Conservation (phyloP, 1,140 invertebrate genomes). For the Drosophila virilis region DNA sequence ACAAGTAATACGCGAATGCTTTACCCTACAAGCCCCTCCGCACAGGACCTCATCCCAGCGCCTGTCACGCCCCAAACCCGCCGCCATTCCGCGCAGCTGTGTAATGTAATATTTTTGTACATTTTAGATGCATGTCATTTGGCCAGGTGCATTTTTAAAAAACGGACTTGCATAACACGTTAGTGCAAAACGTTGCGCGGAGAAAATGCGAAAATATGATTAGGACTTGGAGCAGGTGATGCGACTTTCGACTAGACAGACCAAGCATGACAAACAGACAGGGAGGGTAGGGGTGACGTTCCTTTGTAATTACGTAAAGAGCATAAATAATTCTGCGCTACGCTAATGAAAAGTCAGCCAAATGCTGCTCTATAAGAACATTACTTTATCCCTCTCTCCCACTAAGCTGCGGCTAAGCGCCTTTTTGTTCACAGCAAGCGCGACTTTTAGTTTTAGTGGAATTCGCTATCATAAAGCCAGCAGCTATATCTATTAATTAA, state of each 20-base stretch:
- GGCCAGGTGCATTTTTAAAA: slow-evolving; percentile 72
- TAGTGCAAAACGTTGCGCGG: background rate
- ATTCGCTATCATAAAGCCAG: background rate
- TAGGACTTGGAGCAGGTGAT: slow-evolving; percentile 27
- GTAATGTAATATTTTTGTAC: slow-evolving; percentile 78
- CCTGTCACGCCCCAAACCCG: background rate
- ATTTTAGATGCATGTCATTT: slow-evolving; percentile 79
- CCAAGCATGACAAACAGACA: too few species aligned
- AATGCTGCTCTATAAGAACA: slow-evolving; percentile 14
- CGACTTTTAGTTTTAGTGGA: background rate
- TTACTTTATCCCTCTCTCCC: slow-evolving; percentile 1
- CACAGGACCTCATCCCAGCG: background rate
- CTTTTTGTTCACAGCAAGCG: background rate
- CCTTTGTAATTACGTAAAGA: slow-evolving; percentile 74
- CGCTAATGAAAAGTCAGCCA: slow-evolving; percentile 45
- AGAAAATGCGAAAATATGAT: slow-evolving; percentile 36
- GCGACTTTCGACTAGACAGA: background rate
- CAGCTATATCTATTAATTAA: too few species aligned
- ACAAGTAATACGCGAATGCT: slow-evolving; percentile 66
- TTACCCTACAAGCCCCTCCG: background rate
- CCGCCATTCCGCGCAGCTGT: slow-evolving; percentile 15
- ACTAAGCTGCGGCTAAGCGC: slow-evolving; percentile 25
- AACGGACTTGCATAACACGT: slow-evolving; percentile 7
- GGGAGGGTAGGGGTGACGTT: background rate
- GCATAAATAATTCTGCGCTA: slow-evolving; percentile 67